These are phyloP conservation scores for Helostoma temminkii DNA, from an alignment of 2,797 vertebrate species.

Conservation along the genomic window DNA sequence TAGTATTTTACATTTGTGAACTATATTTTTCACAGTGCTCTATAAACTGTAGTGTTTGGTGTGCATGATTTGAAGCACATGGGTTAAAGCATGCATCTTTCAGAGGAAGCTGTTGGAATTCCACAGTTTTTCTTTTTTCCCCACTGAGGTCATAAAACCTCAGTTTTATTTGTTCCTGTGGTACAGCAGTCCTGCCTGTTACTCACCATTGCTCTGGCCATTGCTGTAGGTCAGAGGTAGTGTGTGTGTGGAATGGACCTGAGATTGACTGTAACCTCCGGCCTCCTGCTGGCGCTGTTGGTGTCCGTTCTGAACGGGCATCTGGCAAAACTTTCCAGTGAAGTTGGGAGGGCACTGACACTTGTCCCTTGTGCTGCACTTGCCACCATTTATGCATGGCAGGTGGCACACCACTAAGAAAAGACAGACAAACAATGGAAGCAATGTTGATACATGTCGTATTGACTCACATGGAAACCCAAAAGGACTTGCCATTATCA, in stretches of 20 bases:
- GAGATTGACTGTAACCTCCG: constrained; percentile 82
- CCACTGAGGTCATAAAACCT: too few relatives aligned
- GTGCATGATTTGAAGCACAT: not conserved
- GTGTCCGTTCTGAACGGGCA: constrained; percentile 85
- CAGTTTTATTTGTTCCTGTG: too few relatives aligned
- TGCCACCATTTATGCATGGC: constrained; percentile 97
- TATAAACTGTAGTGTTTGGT: not conserved
- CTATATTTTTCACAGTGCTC: not conserved
- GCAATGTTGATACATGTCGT: too few relatives aligned
- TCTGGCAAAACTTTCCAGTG: constrained; percentile 97
- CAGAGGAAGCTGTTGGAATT: too few relatives aligned
- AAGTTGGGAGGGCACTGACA: constrained; percentile 97
- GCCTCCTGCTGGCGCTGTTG: constrained; percentile 80
- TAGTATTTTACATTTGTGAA: not conserved
- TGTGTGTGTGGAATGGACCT: constrained; percentile 94
- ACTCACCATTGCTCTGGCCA: constrained; percentile 92
- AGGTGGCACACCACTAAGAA: constrained; percentile 95
- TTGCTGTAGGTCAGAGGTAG: constrained; percentile 93
- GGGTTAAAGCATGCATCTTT: not conserved
- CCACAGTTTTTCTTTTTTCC: too few relatives aligned
- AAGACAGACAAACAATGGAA: constrained; percentile 28
- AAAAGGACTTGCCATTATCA: not conserved
- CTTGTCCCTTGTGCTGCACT: constrained; percentile 94
- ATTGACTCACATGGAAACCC: not conserved
- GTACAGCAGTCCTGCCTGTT: too few relatives aligned